A percentile compares a stretch with the other conserved stretches of the same genome.
phyloP scores from a whole-genome alignment of 2,797 vertebrate genomes.

The Falco columbarius region DNA sequence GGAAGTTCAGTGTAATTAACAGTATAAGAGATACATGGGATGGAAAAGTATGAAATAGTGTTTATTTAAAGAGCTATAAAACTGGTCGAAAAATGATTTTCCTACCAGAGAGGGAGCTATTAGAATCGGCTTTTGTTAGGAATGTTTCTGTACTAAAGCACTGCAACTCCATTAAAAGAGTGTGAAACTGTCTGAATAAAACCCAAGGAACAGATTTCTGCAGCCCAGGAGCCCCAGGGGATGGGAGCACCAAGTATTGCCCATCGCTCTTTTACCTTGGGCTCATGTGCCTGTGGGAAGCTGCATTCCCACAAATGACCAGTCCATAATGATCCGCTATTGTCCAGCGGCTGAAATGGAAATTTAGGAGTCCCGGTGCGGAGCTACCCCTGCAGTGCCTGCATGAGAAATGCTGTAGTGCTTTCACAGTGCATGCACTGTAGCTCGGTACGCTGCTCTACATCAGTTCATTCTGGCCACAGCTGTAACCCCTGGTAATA shows the following conservation, averaged over 20 bases:
- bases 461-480: not conserved
- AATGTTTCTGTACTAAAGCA: conserved; percentile 9
- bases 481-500: rapidly evolving
- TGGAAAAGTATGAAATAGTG: not conserved
- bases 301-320: not conserved
- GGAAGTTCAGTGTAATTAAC: not conserved
- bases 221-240: not conserved
- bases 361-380: not conserved
- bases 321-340: rapidly evolving
- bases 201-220: not conserved
- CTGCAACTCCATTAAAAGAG: not conserved
- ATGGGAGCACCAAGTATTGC: not conserved
- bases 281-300: rapidly evolving
- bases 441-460: not conserved
- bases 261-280: not conserved
- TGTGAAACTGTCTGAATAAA: conserved; percentile 25
- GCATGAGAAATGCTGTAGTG: not conserved
- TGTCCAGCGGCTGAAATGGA: not conserved
- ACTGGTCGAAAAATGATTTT: not conserved
- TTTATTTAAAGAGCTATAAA: conserved; percentile 36
- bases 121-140: not conserved
- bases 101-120: not conserved
- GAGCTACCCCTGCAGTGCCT: not conserved
- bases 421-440: not conserved
- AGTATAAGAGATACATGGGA: not conserved